Base-by-base conservation (phyloP, 2,888 invertebrate genomes). In the Conops quadrifasciatus region DNA sequence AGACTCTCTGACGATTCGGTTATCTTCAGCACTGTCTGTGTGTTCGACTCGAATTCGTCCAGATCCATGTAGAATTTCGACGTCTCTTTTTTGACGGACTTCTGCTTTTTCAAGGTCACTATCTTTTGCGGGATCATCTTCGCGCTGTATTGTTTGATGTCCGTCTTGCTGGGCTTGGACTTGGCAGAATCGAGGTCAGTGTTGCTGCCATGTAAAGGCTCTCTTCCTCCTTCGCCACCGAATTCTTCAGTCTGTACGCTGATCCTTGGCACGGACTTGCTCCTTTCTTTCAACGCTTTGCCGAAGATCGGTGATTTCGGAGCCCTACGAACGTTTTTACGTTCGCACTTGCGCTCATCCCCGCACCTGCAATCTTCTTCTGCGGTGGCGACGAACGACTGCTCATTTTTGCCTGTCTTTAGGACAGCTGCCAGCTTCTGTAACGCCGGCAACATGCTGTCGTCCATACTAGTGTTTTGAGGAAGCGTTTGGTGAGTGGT, bases 51-150 rank as follows among this genome's bases (percentile, higher is more conserved):
- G 53, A 85, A 84, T 77, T 89, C 89, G 59, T 90, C 90, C 0
- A 90, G 89, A 78, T 91, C 91, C 73, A 90, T 91, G 78, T 92
- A 92, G 81, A 92, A 92, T 76, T 89, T 91, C 0, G 91, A 89
- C 0, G 89, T 89, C 45, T 89, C 89, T 47, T 89, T 87, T 79
- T 89, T 89, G 65, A 88, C 89, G 56, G 89, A 89, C 77, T 91
- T 89, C 75, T 89, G 90, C 80, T 91, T 91, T 80, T 91, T 92
- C 64, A 91, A 82, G 81, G 90, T 91, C n/a, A 90, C 89, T 78
- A 91, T 91, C 81, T 91, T 89, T 85, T 91, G 91, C 81, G 91
- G 91, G 83, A 91, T 87, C 16, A 90, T 90, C 87, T 92, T 92
- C 58, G 89, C 88, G 76, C 89, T 91, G 79, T 91, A 92, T 86